Percentiles rank a stretch among this genome's conserved stretches.
phyloP scores from a whole-genome alignment of 1,140 invertebrate species.

The Arion vulgaris region DNA sequence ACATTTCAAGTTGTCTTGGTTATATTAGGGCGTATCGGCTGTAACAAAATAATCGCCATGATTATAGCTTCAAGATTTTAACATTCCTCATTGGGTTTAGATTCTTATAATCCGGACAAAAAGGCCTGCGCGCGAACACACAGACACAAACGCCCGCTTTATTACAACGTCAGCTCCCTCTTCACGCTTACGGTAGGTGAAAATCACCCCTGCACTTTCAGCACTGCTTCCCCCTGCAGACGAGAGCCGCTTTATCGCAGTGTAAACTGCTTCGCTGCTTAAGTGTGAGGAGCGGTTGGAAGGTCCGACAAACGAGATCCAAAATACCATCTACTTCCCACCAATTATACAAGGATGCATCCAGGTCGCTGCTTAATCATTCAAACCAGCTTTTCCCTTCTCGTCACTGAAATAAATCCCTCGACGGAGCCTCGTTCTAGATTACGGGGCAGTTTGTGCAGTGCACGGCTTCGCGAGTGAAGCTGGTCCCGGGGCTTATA shows the following conservation, averaged over 20 bases:
- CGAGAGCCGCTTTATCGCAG: background rate
- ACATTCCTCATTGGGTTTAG: no score
- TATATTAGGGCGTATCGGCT: no score
- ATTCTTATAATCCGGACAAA: no score
- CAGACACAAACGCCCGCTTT: no score
- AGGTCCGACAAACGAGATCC: background rate
- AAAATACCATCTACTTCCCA: background rate
- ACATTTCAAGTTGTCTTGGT: no score
- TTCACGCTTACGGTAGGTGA: no score
- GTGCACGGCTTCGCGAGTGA: conserved; percentile 43
- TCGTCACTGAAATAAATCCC: conserved; percentile 38
- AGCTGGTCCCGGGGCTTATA: conserved; percentile 39
- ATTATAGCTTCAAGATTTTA: no score
- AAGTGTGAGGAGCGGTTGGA: background rate
- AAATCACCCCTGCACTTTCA: background rate
- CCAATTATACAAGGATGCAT: background rate
- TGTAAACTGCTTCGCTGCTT: background rate
- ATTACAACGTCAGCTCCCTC: no score
- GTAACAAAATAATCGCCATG: no score
- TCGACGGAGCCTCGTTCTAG: conserved; percentile 32
- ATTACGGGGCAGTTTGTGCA: conserved; percentile 47
- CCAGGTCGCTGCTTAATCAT: conserved; percentile 13
- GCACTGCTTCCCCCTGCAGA: background rate
- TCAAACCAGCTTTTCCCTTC: background rate
- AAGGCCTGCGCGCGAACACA: no score